phyloP scores from a whole-genome alignment of 2,888 invertebrate genomes.

The Ashinkailepas kermadecensis region DNA sequence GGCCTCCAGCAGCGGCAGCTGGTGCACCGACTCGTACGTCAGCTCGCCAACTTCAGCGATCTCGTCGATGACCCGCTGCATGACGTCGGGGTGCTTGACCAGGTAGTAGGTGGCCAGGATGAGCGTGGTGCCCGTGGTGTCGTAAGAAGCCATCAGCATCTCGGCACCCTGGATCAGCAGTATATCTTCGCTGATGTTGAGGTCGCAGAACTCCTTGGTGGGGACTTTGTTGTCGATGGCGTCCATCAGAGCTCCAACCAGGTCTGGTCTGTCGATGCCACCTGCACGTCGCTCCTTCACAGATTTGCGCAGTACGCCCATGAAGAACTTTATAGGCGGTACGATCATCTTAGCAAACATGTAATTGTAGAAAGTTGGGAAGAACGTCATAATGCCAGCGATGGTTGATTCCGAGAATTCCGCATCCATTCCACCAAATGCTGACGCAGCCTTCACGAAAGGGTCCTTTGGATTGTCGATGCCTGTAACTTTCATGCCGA shows the following conservation, averaged over 20 bases:
- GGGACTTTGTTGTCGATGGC: constrained; percentile 8
- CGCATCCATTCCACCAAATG: background rate
- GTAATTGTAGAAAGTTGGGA: background rate
- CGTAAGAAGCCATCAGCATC: background rate
- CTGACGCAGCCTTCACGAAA: background rate
- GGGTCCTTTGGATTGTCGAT: background rate
- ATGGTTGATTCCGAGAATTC: background rate
- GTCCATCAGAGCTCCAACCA: background rate
- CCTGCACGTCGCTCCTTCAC: background rate
- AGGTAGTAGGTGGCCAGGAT: background rate
- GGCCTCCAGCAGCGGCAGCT: background rate
- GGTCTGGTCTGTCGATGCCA: background rate
- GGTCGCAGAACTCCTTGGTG: constrained; percentile 2
- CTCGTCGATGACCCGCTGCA: background rate
- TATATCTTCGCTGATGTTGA: background rate
- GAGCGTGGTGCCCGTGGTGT: background rate
- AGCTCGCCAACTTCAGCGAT: background rate
- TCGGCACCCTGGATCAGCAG: background rate
- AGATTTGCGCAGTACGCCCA: background rate
- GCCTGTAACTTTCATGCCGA: background rate
- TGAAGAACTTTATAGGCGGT: background rate
- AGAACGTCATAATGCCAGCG: background rate
- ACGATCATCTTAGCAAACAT: background rate
- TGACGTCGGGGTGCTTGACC: background rate
- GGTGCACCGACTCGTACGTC: background rate